phyloP scores from a whole-genome alignment of 2,888 invertebrate genomes.

The Noctua janthina region DNA sequence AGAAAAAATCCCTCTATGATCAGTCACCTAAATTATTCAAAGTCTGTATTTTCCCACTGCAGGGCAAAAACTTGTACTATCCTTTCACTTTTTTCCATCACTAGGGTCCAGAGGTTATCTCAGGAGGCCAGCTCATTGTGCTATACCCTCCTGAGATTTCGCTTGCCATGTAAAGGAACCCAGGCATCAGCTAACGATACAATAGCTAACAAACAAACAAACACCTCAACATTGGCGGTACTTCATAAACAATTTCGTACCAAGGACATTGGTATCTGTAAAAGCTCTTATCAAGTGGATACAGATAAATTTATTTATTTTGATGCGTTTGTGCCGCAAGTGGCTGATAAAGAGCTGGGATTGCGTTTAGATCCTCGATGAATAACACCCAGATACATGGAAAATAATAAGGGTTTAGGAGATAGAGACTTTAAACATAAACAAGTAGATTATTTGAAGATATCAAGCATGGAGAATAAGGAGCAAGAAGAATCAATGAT shows the following conservation, averaged over 20 bases:
- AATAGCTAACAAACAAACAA: slow-evolving; percentile 24
- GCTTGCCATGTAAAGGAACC: background rate
- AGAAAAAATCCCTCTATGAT: background rate
- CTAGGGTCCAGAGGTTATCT: background rate
- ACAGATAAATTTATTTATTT: slow-evolving; percentile 66
- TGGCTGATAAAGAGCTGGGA: slow-evolving; percentile 47
- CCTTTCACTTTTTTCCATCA: background rate
- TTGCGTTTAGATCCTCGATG: slow-evolving; percentile 36
- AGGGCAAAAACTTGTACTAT: background rate
- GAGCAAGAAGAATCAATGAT: background rate
- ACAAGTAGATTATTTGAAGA: background rate
- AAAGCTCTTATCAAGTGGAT: slow-evolving; percentile 68
- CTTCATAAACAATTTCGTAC: slow-evolving; percentile 35
- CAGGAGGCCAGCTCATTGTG: background rate
- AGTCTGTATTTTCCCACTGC: background rate
- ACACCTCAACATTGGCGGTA: background rate
- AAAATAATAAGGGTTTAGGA: background rate
- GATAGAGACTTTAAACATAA: background rate
- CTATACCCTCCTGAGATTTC: background rate
- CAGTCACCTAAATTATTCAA: background rate
- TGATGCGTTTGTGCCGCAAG: slow-evolving; percentile 52
- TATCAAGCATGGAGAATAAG: background rate
- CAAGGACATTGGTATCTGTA: slow-evolving; percentile 65
- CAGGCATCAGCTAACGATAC: background rate
- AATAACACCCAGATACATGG: slow-evolving; percentile 5